These are phyloP conservation scores for Leucoptera coffeella DNA, from an alignment of 2,888 invertebrate species.

Conservation along the genomic window DNA sequence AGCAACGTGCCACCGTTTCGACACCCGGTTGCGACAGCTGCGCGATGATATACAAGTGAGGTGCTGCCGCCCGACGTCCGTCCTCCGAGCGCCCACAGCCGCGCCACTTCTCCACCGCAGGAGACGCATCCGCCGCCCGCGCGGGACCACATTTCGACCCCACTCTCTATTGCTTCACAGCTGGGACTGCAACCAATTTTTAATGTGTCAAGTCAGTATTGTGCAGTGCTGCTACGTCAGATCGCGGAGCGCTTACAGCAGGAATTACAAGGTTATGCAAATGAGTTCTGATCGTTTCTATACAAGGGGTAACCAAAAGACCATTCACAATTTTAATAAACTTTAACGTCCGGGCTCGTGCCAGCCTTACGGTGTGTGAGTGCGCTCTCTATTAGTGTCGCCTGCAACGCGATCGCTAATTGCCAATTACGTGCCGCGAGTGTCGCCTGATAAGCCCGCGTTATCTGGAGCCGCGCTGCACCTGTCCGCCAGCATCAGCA, in stretches of 20 bases:
- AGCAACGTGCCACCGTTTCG: conserved; percentile 32
- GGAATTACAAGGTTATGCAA: conserved; percentile 54
- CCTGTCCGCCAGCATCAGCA: conserved; percentile 5
- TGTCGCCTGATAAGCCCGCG: conserved; percentile 40
- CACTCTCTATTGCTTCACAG: conserved; percentile 20
- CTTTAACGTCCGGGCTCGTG: conserved; percentile 39
- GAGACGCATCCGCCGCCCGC: conserved; percentile 40
- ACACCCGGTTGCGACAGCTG: conserved; percentile 49
- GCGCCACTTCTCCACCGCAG: too few relatives aligned
- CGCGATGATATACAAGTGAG: conserved; percentile 54
- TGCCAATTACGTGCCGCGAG: conserved; percentile 43
- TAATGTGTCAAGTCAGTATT: conserved; percentile 54
- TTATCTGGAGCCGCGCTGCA: conserved; percentile 9
- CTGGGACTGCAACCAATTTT: conserved; percentile 44
- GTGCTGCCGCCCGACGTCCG: conserved; percentile 35
- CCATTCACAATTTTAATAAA: conserved; percentile 54
- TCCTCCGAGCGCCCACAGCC: conserved; percentile 7
- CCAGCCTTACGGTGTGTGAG: conserved; percentile 28
- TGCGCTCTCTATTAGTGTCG: conserved; percentile 44
- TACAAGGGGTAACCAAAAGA: conserved; percentile 52
- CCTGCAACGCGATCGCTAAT: conserved; percentile 47
- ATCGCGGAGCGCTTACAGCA: conserved; percentile 48
- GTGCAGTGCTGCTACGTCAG: conserved; percentile 52
- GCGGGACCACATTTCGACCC: conserved; percentile 25
- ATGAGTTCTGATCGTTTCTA: conserved; percentile 56